These are phyloP conservation scores for Xyliphius kryptos DNA, from an alignment of 2,113 vertebrate genomes.

Conservation along the genomic window DNA sequence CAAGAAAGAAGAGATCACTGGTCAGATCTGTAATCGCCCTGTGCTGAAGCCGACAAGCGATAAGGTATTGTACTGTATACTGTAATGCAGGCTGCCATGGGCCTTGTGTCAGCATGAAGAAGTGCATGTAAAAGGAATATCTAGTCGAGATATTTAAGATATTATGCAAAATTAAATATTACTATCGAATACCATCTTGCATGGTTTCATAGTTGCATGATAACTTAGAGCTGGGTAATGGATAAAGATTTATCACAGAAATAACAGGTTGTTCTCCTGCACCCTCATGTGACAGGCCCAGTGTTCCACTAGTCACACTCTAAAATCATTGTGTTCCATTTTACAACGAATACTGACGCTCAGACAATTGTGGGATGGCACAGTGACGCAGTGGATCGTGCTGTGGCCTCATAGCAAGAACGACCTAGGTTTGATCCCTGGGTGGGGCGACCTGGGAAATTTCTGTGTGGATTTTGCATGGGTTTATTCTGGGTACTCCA, in stretches of 20 bases:
- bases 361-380: neutral
- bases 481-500: too few relatives aligned
- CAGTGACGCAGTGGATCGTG: too few relatives aligned
- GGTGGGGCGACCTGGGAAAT: too few relatives aligned
- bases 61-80: conserved; percentile 13
- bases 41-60: neutral
- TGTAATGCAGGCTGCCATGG: neutral
- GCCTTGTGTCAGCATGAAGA: conserved; percentile 5
- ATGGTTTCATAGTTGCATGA: neutral
- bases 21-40: conserved; percentile 1
- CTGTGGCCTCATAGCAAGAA: too few relatives aligned
- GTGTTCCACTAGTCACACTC: neutral
- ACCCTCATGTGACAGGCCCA: conserved; percentile 4
- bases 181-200: neutral
- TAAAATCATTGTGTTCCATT: neutral
- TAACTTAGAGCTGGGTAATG: neutral
- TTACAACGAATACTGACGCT: neutral
- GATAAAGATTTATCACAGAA: neutral
- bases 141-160: neutral
- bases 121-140: neutral
- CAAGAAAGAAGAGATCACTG: conserved; percentile 3
- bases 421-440: too few relatives aligned
- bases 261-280: conserved; percentile 3
- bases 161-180: neutral
- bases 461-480: too few relatives aligned